A percentile compares a stretch with the other conserved stretches of the same genome.
These are phyloP conservation scores for Drosophila arawakana DNA, from an alignment of 1,140 invertebrate species.

Conservation along the genomic window DNA sequence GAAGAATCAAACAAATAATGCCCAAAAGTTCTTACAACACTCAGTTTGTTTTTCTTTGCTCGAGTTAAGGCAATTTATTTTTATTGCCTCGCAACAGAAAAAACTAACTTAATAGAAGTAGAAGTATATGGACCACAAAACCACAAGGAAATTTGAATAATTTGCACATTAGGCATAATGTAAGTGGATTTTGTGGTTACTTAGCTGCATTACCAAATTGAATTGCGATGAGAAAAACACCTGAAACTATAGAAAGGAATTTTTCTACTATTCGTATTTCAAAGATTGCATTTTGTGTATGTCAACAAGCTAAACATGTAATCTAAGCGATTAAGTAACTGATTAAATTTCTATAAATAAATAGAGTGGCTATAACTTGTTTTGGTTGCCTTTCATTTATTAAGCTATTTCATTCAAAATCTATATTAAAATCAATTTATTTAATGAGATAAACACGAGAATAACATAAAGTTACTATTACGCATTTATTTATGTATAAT, in stretches of 20 bases:
- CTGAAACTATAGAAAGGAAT: background rate
- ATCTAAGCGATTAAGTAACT: background rate
- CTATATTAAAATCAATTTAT: conserved; percentile 26
- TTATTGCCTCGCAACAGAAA: conserved; percentile 28
- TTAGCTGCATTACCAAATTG: conserved; percentile 38
- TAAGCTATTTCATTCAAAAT: conserved; percentile 16
- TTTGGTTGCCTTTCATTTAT: conserved; percentile 7
- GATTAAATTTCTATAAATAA: conserved; percentile 2
- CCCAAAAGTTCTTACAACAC: conserved; percentile 37
- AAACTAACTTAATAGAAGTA: background rate
- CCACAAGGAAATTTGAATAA: conserved; percentile 32
- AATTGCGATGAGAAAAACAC: conserved; percentile 24
- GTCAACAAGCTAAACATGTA: background rate
- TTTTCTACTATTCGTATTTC: background rate
- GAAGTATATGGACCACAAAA: background rate
- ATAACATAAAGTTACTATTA: conserved; percentile 5
- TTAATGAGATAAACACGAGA: conserved; percentile 12
- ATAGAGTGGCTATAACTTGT: background rate
- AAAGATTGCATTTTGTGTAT: background rate
- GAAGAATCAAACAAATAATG: conserved; percentile 30
- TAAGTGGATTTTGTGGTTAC: conserved; percentile 36
- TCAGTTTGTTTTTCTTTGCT: conserved; percentile 29
- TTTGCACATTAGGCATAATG: conserved; percentile 39
- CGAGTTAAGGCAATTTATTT: conserved; percentile 38
- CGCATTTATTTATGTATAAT: conserved; percentile 26